Percentiles rank a stretch among this genome's conserved stretches.
Conservation (phyloP, 64 coral and sea anemone genomes). For the Actinia tenebrosa region DNA sequence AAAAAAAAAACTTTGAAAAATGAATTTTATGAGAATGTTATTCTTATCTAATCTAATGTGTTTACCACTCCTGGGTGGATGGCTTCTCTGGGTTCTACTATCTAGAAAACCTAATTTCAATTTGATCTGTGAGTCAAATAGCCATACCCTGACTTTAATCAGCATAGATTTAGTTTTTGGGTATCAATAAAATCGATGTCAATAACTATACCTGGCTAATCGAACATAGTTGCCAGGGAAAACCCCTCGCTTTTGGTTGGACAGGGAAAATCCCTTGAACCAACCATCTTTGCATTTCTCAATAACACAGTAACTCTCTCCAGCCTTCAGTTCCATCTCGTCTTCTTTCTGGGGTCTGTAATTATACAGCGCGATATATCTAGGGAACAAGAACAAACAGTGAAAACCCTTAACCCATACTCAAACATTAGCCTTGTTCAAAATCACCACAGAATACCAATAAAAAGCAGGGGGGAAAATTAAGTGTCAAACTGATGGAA, state of each 20-base stretch:
- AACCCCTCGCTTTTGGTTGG: slow-evolving; percentile 66
- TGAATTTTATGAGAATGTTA: too few species aligned
- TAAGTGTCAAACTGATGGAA: too few species aligned
- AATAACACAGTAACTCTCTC: slow-evolving; percentile 78
- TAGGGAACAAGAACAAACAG: neutral
- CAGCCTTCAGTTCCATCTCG: slow-evolving; percentile 67
- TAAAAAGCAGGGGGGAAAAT: too few species aligned
- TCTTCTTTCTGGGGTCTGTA: slow-evolving; percentile 83
- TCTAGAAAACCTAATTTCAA: neutral
- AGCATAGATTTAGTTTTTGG: too few species aligned
- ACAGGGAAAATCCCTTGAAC: slow-evolving; percentile 76
- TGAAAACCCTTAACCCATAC: neutral
- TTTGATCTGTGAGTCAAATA: too few species aligned
- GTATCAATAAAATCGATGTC: neutral
- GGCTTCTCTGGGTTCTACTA: too few species aligned
- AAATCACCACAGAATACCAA: too few species aligned
- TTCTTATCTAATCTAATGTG: too few species aligned
- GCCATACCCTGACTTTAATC: too few species aligned
- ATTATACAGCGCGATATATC: slow-evolving; percentile 77
- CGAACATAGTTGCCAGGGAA: slow-evolving; percentile 96
- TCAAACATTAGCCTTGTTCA: too few species aligned
- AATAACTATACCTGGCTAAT: slow-evolving; percentile 37
- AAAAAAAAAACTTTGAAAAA: neutral
- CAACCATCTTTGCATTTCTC: slow-evolving; percentile 96
- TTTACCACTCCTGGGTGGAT: too few species aligned